These are phyloP conservation scores for Malurus splendens DNA, from an alignment of 2,797 vertebrate species.

Conservation along the genomic window DNA sequence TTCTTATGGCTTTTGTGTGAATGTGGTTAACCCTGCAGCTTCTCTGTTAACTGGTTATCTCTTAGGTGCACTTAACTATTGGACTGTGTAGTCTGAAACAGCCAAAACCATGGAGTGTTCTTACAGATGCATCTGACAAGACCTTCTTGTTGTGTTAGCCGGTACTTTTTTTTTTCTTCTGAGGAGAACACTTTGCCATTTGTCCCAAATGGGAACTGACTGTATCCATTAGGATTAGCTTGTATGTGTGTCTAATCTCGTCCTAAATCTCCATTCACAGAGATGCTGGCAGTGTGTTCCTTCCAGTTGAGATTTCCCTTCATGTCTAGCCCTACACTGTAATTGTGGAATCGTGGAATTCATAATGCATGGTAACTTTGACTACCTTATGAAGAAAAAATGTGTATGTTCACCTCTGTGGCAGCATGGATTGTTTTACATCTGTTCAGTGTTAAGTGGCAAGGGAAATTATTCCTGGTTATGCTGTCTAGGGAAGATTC, in stretches of 20 bases:
- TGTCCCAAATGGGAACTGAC: neutral
- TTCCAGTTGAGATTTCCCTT: neutral
- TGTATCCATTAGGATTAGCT: neutral
- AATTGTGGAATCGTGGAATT: neutral
- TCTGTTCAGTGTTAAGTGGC: neutral
- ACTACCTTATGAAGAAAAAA: neutral
- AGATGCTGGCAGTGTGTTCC: neutral
- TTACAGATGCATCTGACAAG: neutral
- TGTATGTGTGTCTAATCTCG: neutral
- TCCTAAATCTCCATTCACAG: neutral
- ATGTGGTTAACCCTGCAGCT: neutral
- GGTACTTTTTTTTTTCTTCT: neutral
- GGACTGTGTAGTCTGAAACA: neutral
- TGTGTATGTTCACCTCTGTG: accelerated
- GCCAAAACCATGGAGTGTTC: neutral
- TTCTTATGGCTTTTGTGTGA: neutral
- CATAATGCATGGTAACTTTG: neutral
- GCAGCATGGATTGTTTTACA: neutral
- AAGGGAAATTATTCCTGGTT: neutral
- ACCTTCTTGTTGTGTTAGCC: neutral
- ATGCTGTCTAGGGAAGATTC: neutral
- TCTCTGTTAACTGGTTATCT: neutral
- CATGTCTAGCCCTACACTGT: accelerated
- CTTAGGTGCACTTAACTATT: neutral
- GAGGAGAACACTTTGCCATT: neutral